A percentile compares a stretch with the other conserved stretches of the same genome.
phyloP scores from a whole-genome alignment of 2,888 invertebrate genomes.

The Cephus pygmeus region DNA sequence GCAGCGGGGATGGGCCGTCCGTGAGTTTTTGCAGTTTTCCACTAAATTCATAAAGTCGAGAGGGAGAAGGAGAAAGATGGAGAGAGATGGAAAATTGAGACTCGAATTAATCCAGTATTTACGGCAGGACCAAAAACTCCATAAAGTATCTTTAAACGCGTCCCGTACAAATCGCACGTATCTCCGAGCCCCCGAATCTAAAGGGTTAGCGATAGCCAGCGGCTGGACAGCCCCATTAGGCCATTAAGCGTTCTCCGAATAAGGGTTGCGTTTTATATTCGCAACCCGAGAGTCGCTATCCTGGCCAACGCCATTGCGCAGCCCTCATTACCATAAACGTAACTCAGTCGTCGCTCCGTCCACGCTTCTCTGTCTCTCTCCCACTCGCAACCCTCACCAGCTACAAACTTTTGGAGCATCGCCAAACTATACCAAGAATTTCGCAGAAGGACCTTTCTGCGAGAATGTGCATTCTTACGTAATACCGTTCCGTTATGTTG shows the following conservation, averaged over 20 bases:
- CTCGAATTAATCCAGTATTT: slow-evolving; percentile 7
- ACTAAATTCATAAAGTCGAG: background rate
- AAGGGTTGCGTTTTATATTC: slow-evolving; percentile 7
- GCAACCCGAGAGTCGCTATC: background rate
- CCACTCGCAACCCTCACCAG: background rate
- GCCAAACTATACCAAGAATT: slow-evolving; percentile 21
- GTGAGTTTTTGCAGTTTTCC: background rate
- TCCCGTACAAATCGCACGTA: slow-evolving; percentile 4
- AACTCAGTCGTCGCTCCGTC: slow-evolving; percentile 17
- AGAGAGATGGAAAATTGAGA: background rate
- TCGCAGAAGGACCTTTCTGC: background rate
- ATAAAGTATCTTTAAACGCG: slow-evolving; percentile 21
- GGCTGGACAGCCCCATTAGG: slow-evolving; percentile 20
- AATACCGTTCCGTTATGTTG: background rate
- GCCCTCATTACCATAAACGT: slow-evolving; percentile 39
- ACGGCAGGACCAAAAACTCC: slow-evolving; percentile 14
- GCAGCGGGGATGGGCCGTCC: background rate
- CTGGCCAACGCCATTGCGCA: slow-evolving; percentile 1
- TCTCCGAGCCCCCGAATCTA: slow-evolving; percentile 10
- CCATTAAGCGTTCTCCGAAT: slow-evolving; percentile 6
- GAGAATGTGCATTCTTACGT: slow-evolving; percentile 3
- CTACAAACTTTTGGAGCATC: slow-evolving; percentile 15
- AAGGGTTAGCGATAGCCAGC: slow-evolving; percentile 20
- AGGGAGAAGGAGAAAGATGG: background rate
- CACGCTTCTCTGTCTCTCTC: background rate